Base-by-base conservation (phyloP, 2,113 vertebrate species). In the Gnathonemus longibarbis region DNA sequence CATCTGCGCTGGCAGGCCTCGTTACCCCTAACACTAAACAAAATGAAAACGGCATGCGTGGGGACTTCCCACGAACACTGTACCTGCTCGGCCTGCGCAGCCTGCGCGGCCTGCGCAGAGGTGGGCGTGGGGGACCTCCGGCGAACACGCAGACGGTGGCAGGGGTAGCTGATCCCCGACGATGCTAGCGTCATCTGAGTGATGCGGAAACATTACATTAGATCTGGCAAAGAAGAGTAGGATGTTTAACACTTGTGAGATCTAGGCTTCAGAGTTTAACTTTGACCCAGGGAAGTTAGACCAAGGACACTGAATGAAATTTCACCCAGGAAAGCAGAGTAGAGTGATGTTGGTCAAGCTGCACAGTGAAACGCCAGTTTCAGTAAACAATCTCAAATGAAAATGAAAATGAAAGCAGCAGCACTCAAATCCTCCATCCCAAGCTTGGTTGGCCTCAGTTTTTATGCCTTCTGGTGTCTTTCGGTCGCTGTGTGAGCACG, bases 71-170 rank as follows among this genome's bases (percentile, higher is more conserved):
- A 84, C 8, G 9, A 9, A 48, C 10, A 27, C 21, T 21, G 19
- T 62, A 99, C 98, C 97, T 99, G 98, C 91, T 99, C 98, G 90
- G 97, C 96, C 90, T 98, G 97, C 80, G 98, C 98, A 0, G 45
- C 45, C 45, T 6, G 97, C 80, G 98, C 98, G 0, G 45, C 45
- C 45, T 6, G 97, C 83, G 98, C 98, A 93, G 96, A 96, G 92
- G 97, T 97, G 86, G 96, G 93, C 62, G 98, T 97, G 89, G 97
- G 98, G 90, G 97, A 96, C 93, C 97, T 97, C 95, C 97, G 97
- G 93, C 97, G 97, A 93, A 99, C 98, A 90, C 95, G 98, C 91
- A 99, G 97, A 91, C 96, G 98, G 94, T 99, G 98, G 95, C 98
- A 99, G 91, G 98, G 98, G 94, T 97, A 98, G 94, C 94, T 97